Evolutionary conservation across 2,113 vertebrate species (phyloP), one percentile per base, ranked within the genome.

Genomic region (Lynx canadensis): DNA sequence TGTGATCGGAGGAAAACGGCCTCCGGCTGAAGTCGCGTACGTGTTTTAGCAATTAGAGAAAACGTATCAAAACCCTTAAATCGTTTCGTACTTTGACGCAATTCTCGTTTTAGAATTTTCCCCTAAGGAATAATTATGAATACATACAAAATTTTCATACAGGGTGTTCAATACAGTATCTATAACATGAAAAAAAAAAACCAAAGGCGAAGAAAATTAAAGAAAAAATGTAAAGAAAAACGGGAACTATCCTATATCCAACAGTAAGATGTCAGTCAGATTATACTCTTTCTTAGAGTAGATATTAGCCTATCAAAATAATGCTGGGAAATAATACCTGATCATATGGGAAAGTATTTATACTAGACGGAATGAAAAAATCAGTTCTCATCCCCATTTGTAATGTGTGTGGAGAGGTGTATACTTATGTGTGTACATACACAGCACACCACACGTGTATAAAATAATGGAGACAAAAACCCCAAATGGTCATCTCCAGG

Each of bases 261-360:
- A 50, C 27, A 73, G 33, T 57, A 48, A 89, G 25, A 18, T n/a
- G 15, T 55, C 41, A 27, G 9, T 82, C 31, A 27, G 21, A 45
- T 76, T 36, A n/a, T 2, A n/a, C 21, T 55, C 66, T 89, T 84
- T 76, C 52, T 80, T 69, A 90, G 0, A 76, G 55, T 88, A 60
- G 21, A 41, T 78, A 84, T 29, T 89, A 89, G 57, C n/a, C 33
- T 96, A n/a, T 89, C 68, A 76, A 86, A 93, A 45, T 45, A 91
- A 74, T 74, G 29, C 27, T 78, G 16, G 55, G 10, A 90, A 91
- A 69, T 74, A 89, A 48, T 31, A 33, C 12, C 33, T 71, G 95
- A 41, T 66, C 41, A 76, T 27, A 63, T 48, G 71, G 33, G n/a
- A 68, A 94, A 78, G 55, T 4, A 84, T 33, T 65, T 33, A 69